These are phyloP conservation scores for Synergus laeviventris DNA, from an alignment of 2,888 invertebrate genomes.

Conservation along the genomic window DNA sequence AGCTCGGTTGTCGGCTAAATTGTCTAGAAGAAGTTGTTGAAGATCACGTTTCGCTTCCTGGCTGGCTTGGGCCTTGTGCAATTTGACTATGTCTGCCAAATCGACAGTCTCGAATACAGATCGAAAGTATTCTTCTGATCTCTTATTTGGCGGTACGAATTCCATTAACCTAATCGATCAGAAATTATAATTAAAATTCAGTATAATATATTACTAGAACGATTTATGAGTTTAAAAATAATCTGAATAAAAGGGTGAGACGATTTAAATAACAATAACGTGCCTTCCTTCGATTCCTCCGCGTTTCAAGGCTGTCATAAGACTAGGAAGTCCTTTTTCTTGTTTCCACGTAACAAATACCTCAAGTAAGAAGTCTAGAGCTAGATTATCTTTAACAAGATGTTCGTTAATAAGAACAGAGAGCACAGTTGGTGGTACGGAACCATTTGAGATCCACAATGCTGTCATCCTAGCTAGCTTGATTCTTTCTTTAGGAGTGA, in stretches of 20 bases:
- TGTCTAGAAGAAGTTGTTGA: constrained; percentile 86
- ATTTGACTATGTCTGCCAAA: constrained; percentile 86
- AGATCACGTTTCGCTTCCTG: constrained; percentile 90
- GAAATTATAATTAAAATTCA: constrained; percentile 25
- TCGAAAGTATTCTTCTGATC: constrained; percentile 92
- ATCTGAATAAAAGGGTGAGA: neutral
- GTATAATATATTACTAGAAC: neutral
- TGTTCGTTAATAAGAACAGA: constrained; percentile 94
- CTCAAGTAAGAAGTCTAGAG: constrained; percentile 95
- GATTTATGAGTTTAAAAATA: neutral
- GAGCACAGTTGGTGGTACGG: constrained; percentile 92
- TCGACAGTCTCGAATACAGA: constrained; percentile 88
- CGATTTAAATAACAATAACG: constrained; percentile 39
- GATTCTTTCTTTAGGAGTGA: constrained; percentile 90
- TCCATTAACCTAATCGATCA: constrained; percentile 85
- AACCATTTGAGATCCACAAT: constrained; percentile 94
- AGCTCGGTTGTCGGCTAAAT: constrained; percentile 90
- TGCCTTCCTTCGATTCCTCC: constrained; percentile 85
- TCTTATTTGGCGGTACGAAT: constrained; percentile 95
- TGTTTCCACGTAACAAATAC: constrained; percentile 94
- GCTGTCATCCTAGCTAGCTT: constrained; percentile 97
- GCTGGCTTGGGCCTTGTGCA: constrained; percentile 90
- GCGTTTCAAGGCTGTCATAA: constrained; percentile 91
- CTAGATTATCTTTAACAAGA: constrained; percentile 94
- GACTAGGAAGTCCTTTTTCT: constrained; percentile 91